These are phyloP conservation scores for Heliocidaris erythrogramma DNA, from an alignment of 35 echinoderm and acorn worm species.

Conservation along the genomic window DNA sequence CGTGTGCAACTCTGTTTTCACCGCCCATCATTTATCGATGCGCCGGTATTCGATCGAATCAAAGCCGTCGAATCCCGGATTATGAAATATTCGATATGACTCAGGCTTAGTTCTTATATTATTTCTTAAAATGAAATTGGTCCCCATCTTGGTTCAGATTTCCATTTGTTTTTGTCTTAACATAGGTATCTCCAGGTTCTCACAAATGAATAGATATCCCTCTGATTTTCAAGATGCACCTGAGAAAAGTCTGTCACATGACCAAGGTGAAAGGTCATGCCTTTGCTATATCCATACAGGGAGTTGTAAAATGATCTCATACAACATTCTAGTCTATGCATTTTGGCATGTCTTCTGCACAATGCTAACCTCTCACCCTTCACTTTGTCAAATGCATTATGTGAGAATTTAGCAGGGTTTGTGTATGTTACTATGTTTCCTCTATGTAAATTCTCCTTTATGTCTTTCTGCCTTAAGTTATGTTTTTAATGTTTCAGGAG, in stretches of 20 bases:
- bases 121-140: not conserved
- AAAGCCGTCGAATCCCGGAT: too few species aligned
- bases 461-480: too few species aligned
- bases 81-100: too few species aligned
- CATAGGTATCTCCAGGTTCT: not conserved
- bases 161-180: not conserved
- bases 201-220: not conserved
- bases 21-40: too few species aligned
- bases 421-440: not conserved
- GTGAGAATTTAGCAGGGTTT: not conserved
- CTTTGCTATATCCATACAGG: not conserved
- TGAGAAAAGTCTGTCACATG: not conserved
- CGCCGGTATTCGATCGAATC: too few species aligned
- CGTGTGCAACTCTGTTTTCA: too few species aligned
- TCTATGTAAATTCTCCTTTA: not conserved
- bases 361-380: not conserved
- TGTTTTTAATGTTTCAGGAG: too few species aligned
- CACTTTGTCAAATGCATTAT: not conserved
- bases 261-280: not conserved
- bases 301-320: not conserved
- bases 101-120: not conserved
- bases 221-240: not conserved
- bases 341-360: slow-evolving; percentile 2
- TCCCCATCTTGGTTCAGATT: not conserved
- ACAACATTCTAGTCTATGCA: not conserved